Conservation (phyloP, 2,888 invertebrate species). For the Baccha elongata region DNA sequence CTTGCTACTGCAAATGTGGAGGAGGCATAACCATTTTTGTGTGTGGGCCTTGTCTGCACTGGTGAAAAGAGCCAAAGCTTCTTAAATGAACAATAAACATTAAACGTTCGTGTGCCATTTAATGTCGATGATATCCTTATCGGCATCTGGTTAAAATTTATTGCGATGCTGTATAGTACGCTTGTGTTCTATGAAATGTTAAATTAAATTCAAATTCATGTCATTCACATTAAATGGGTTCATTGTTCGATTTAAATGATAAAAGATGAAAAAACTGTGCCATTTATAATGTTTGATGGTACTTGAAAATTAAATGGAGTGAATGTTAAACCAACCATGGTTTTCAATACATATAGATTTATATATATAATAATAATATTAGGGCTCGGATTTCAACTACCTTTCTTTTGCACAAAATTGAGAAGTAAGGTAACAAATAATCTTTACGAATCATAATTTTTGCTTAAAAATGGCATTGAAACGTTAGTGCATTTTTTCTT, state of each 20-base stretch:
- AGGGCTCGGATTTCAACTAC: too few relatives aligned
- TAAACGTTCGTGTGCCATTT: constrained; percentile 36
- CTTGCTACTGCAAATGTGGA: background rate
- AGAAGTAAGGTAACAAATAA: too few relatives aligned
- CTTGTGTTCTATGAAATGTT: background rate
- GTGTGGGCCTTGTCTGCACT: background rate
- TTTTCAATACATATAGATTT: too few relatives aligned
- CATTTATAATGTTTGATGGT: background rate
- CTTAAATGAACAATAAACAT: constrained; percentile 31
- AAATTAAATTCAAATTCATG: constrained; percentile 53
- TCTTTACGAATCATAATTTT: too few relatives aligned
- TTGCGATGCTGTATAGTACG: constrained; percentile 6
- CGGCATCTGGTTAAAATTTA: constrained; percentile 31
- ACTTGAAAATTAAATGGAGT: background rate
- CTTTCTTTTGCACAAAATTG: too few relatives aligned
- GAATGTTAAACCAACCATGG: too few relatives aligned
- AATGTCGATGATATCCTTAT: constrained; percentile 33
- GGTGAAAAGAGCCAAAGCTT: background rate
- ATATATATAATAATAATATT: too few relatives aligned
- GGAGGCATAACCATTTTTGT: background rate
- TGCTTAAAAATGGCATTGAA: too few relatives aligned
- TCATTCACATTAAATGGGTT: constrained; percentile 47
- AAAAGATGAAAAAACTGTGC: background rate
- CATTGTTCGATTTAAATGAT: constrained; percentile 32
- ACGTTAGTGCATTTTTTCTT: too few relatives aligned